Conservation (phyloP, 2,113 vertebrate species). For the Cyanocitta stelleri region DNA sequence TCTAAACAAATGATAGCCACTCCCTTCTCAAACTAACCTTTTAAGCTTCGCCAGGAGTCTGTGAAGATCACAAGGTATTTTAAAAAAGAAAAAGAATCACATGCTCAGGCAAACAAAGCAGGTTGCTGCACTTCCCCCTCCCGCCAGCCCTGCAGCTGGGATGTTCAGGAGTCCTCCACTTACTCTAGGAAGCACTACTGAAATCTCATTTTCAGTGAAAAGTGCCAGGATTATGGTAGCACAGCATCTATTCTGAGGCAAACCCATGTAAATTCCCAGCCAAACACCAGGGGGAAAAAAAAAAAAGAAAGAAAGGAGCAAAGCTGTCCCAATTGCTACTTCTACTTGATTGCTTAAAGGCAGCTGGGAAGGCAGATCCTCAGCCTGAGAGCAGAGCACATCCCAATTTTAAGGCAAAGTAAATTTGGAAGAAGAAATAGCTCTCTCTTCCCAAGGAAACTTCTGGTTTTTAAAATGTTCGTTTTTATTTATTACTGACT, state of each 20-base stretch:
- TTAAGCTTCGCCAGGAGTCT: conserved; percentile 31
- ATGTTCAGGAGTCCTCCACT: background rate
- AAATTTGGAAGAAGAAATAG: conserved; percentile 23
- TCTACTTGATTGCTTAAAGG: background rate
- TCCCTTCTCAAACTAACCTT: conserved; percentile 26
- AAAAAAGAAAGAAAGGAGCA: background rate
- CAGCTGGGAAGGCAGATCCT: conserved; percentile 13
- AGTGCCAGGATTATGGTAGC: conserved; percentile 44
- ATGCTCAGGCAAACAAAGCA: conserved; percentile 27
- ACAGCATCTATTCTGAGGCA: background rate
- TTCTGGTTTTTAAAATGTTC: conserved; percentile 6
- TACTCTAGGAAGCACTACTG: background rate
- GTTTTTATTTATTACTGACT: conserved; percentile 48
- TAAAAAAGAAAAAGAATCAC: background rate
- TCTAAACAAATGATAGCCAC: conserved; percentile 54
- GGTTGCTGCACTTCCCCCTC: conserved; percentile 3
- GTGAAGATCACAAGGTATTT: conserved; percentile 34
- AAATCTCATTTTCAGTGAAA: conserved; percentile 3
- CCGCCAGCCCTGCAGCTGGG: background rate
- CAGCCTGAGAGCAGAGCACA: background rate
- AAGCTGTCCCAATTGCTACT: conserved; percentile 7
- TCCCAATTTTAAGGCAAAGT: background rate
- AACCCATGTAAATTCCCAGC: background rate
- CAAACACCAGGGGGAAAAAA: background rate
- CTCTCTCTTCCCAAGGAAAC: conserved; percentile 48